These are phyloP conservation scores for Muscicapa adusta DNA, from an alignment of 2,113 vertebrate species.

Conservation along the genomic window DNA sequence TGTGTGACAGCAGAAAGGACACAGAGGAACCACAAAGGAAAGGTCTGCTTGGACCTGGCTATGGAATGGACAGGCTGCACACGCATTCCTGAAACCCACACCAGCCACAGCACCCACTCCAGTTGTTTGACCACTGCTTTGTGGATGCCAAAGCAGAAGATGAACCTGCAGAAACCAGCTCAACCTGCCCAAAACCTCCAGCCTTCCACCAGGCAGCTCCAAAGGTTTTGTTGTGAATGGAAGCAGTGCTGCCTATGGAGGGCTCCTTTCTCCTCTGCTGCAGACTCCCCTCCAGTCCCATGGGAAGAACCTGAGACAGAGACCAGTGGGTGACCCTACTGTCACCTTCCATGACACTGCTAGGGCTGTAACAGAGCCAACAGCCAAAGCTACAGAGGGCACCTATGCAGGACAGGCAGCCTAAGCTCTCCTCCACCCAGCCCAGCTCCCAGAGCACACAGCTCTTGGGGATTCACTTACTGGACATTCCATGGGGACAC, in stretches of 20 bases:
- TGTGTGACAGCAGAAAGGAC: background rate
- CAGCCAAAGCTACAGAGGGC: background rate
- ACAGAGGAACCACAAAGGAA: background rate
- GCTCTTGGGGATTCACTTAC: background rate
- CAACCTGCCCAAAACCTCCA: background rate
- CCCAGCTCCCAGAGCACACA: background rate
- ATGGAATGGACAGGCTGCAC: background rate
- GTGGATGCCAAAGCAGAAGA: background rate
- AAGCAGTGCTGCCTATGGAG: background rate
- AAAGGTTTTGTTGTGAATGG: background rate
- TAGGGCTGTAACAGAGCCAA: background rate
- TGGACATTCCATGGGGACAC: background rate
- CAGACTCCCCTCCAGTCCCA: background rate
- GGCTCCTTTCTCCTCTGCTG: background rate
- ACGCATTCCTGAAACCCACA: background rate
- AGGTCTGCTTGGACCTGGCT: background rate
- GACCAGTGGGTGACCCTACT: accelerated
- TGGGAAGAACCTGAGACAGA: background rate
- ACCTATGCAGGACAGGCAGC: background rate
- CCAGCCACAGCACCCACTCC: background rate
- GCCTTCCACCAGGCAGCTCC: background rate
- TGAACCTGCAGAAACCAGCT: background rate
- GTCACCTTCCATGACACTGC: background rate
- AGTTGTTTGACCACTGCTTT: background rate
- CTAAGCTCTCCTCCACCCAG: background rate